phyloP scores from a whole-genome alignment of 2,113 vertebrate species.

The Neodontobutis hainanensis region DNA sequence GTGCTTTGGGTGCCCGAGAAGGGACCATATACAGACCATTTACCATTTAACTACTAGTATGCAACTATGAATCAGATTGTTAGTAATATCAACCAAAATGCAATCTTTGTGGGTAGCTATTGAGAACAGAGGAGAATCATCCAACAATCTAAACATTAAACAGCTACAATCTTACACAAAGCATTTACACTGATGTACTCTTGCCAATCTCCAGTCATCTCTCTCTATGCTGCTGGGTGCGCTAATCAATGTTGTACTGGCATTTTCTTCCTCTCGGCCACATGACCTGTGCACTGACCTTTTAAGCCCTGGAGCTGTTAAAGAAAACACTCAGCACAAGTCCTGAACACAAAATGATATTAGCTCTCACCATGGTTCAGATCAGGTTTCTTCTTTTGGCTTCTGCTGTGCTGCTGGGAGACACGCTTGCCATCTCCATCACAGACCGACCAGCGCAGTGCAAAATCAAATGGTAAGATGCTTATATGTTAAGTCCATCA shows the following conservation, averaged over 20 bases:
- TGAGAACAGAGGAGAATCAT: too few species aligned
- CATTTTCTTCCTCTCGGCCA: slow-evolving; percentile 13
- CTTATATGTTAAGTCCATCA: not conserved
- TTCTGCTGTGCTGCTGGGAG: slow-evolving; percentile 32
- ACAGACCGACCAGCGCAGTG: slow-evolving; percentile 37
- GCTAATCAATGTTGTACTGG: slow-evolving; percentile 29
- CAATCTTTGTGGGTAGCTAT: too few species aligned
- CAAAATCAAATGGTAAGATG: slow-evolving; percentile 67
- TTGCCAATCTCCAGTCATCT: not conserved
- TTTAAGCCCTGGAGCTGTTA: not conserved
- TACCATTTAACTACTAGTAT: too few species aligned
- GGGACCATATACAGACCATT: too few species aligned
- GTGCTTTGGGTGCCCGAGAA: too few species aligned
- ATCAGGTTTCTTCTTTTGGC: slow-evolving; percentile 17
- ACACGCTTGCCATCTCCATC: slow-evolving; percentile 29
- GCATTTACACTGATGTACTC: too few species aligned
- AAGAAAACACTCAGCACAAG: not conserved
- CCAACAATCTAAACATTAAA: too few species aligned
- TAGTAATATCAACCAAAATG: too few species aligned
- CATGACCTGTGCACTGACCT: slow-evolving; percentile 29
- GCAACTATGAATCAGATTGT: too few species aligned
- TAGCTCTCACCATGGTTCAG: slow-evolving; percentile 32
- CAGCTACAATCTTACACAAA: too few species aligned
- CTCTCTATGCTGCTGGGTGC: not conserved
- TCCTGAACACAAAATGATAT: not conserved